Base-by-base conservation (phyloP, 2,888 invertebrate species). In the Oscheius sp. region DNA sequence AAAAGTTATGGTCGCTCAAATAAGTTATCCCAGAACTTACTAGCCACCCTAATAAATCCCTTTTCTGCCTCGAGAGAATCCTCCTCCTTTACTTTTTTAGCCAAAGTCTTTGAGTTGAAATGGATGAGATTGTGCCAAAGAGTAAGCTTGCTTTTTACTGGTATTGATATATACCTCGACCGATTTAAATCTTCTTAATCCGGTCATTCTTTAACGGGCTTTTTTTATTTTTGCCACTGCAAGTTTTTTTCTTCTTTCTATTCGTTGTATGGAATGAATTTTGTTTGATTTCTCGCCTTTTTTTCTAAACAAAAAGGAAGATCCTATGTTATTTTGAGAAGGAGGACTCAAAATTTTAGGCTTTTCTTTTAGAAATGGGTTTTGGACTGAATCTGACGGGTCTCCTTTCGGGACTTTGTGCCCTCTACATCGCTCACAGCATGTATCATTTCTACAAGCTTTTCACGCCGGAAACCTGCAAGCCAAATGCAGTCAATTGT, bases 381-480 rank as follows among this genome's bases (percentile, higher is more conserved):
- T 39, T 58, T n/a, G 37, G 39, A 42, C 57, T 74, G 39, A 75
- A 64, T 70, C 31, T 81, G 12, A 76, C 78, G 50, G 75, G 73
- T 42, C 69, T 89, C 2, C 71, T 88, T 8, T 84, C 86, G 27
- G 86, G 82, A 5, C 65, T 87, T 6, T 89, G 89, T 75, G 70
- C 88, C 27, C 87, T 87, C 10, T 90, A 89, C 78, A 87, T 90
- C 42, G 83, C 80, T 4, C 87, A 89, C 76, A 88, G 89, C 10
- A 82, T 89, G 58, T 89, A 87, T 82, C 87, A 87, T 10, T 82
- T 90, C 34, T 89, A 88, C 68, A 78, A 82, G 17, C 84, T 90
- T 23, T 89, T 88, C 78, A 86, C 86, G 70, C 87, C 77, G 68
- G 74, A 75, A 29, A 8, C 69, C 1, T 82, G 79, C 63, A 15